Evolutionary conservation across 2,797 vertebrate species (phyloP).

Genomic region (Australoheros facetus): DNA sequence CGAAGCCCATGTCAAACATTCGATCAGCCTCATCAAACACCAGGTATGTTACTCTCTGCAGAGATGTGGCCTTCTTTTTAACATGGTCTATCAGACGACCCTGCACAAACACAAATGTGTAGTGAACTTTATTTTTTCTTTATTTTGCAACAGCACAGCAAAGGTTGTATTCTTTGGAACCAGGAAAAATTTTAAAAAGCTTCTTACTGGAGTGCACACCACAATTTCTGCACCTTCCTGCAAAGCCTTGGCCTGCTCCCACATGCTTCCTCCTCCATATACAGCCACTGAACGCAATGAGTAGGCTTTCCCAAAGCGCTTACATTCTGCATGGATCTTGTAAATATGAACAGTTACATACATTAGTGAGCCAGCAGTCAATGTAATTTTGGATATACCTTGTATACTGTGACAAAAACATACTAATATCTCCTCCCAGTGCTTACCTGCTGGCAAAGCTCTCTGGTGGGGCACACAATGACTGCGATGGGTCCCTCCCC

Average conservation of each 20-base stretch:
- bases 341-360: neutral
- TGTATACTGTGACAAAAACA: neutral
- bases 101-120: conserved; percentile 67
- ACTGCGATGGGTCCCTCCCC: conserved; percentile 97
- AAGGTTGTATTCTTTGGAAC: neutral
- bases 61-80: conserved; percentile 98
- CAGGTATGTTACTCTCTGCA: conserved; percentile 96
- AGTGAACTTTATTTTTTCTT: neutral
- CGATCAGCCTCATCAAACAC: conserved; percentile 99
- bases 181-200: neutral
- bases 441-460: conserved; percentile 95
- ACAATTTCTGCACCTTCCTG: conserved; percentile 99
- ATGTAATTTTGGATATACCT: neutral
- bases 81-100: conserved; percentile 98
- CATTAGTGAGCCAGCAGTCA: neutral
- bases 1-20: conserved; percentile 99
- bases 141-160: neutral
- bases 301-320: conserved; percentile 97
- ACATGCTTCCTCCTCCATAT: conserved; percentile 99
- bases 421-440: neutral
- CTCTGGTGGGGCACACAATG: conserved; percentile 96
- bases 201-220: conserved; percentile 95
- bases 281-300: conserved; percentile 96
- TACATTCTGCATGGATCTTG: conserved; percentile 96
- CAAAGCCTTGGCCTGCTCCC: conserved; percentile 98